Evolutionary conservation across 1,140 invertebrate species (phyloP).

Genomic region (Hormaphis cornu): DNA sequence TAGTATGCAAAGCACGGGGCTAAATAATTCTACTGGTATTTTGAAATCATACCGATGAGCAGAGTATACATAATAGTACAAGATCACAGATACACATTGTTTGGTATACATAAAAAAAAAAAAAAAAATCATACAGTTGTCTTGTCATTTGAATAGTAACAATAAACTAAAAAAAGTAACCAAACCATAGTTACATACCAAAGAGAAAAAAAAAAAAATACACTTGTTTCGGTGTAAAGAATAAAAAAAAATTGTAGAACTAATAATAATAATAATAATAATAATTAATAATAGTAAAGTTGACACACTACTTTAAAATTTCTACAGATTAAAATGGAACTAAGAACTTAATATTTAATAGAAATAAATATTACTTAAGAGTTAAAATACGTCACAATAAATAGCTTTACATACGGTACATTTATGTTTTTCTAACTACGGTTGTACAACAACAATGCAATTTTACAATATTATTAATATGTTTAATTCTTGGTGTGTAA

Average conservation of each 20-base stretch:
- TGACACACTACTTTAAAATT: constrained; percentile 1
- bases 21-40: not conserved
- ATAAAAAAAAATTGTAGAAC: not conserved
- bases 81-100: constrained; percentile 5
- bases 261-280: not conserved
- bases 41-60: not conserved
- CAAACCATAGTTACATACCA: not conserved
- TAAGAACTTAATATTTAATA: constrained; percentile 17
- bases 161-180: not conserved
- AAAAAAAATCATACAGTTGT: not conserved
- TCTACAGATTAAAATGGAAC: constrained; percentile 24
- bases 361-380: constrained; percentile 20
- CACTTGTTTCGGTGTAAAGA: no score
- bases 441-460: not conserved
- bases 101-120: not conserved
- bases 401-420: not conserved
- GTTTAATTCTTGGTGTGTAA: constrained; percentile 9
- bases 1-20: not conserved
- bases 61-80: constrained; percentile 3
- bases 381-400: not conserved
- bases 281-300: constrained; percentile 3
- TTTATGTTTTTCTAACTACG: not conserved
- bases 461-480: constrained; percentile 8
- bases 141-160: not conserved
- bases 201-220: not conserved